These are phyloP conservation scores for Pachyseris speciosa DNA, from an alignment of 64 coral and sea anemone genomes.

Conservation along the genomic window DNA sequence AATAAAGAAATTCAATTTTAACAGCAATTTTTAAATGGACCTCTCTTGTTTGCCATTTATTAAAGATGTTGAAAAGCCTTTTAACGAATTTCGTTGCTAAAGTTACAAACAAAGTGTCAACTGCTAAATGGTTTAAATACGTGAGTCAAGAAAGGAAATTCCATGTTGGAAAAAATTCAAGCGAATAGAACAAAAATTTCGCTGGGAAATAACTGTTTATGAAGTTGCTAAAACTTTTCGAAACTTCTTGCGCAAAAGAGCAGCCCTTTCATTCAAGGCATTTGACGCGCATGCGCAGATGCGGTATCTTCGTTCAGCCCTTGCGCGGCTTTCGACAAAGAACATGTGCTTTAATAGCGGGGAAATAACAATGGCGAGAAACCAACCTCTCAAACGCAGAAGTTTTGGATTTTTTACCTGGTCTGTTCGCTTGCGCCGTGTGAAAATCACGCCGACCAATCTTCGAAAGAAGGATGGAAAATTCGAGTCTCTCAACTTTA, in stretches of 20 bases:
- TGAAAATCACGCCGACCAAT: too few relatives aligned
- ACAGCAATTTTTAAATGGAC: neutral
- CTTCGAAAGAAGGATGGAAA: too few relatives aligned
- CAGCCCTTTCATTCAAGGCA: neutral
- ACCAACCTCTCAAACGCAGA: neutral
- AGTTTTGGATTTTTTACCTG: neutral
- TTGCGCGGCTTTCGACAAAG: neutral
- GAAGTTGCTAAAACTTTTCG: slow-evolving; percentile 16
- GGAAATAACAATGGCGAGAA: neutral
- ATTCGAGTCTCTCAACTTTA: neutral
- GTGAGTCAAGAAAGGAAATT: neutral
- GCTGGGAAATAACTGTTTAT: neutral
- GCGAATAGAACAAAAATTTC: neutral
- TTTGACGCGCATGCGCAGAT: slow-evolving; percentile 6
- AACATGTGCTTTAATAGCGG: neutral
- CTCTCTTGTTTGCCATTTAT: neutral
- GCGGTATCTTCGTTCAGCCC: neutral
- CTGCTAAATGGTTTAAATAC: neutral
- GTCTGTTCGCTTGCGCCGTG: too few relatives aligned
- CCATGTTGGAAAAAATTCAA: neutral
- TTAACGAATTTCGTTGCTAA: neutral
- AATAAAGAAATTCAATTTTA: neutral
- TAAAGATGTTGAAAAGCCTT: neutral
- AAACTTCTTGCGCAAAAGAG: slow-evolving; percentile 9
- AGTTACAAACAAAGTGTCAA: neutral